Evolutionary conservation across 2,888 invertebrate species (phyloP).

Genomic region (Lycaena phlaeas): DNA sequence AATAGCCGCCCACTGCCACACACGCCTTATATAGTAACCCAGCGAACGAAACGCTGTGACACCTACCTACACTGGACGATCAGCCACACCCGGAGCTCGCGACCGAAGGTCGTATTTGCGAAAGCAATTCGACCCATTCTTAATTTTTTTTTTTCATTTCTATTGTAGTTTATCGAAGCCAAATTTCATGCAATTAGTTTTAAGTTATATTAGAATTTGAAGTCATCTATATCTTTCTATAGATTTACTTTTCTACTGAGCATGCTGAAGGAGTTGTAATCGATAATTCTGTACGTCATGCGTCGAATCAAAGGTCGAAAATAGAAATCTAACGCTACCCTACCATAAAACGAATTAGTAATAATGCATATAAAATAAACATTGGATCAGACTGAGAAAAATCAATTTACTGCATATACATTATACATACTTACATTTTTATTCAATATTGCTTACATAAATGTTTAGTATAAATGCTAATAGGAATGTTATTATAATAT

Average conservation of each 20-base stretch:
- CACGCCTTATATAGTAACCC: conserved; percentile 45
- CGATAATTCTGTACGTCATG: conserved; percentile 37
- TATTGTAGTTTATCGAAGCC: conserved; percentile 38
- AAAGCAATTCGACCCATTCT: conserved; percentile 2
- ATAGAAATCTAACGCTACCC: conserved; percentile 40
- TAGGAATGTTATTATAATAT: too few species aligned
- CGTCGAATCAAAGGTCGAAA: conserved; percentile 36
- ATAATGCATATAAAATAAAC: conserved; percentile 42
- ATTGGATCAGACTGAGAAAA: conserved; percentile 44
- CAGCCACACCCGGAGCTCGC: neutral
- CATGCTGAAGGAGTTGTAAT: conserved; percentile 49
- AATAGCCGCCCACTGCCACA: conserved; percentile 70
- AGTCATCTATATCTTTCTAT: conserved; percentile 14
- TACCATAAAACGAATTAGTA: conserved; percentile 35
- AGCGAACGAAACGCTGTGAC: conserved; percentile 22
- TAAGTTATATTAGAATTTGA: conserved; percentile 14
- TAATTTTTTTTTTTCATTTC: conserved; percentile 21
- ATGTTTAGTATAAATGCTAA: too few species aligned
- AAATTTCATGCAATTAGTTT: conserved; percentile 57
- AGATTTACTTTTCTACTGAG: conserved; percentile 33
- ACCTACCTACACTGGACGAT: conserved; percentile 45
- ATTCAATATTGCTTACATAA: too few species aligned
- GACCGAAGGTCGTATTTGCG: neutral
- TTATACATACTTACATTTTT: too few species aligned
- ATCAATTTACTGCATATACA: conserved; percentile 11